Conservation (phyloP, 2,888 invertebrate species). For the Pseudolycoriella hygida region DNA sequence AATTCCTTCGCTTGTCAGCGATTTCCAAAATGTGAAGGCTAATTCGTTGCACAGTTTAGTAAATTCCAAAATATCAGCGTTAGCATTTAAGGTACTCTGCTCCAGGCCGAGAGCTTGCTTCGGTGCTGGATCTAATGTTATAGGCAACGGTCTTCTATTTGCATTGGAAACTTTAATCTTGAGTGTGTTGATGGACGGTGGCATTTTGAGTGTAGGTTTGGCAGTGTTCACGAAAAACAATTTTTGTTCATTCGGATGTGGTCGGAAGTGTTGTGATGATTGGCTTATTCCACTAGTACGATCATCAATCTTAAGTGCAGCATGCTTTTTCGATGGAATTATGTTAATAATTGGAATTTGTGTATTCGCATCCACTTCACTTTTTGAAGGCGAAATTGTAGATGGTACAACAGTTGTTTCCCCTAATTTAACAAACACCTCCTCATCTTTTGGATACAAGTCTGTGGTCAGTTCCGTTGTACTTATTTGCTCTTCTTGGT, state of each 20-base stretch:
- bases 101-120: conserved; percentile 52
- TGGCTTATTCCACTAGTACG: neutral
- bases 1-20: conserved; percentile 45
- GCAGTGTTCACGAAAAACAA: neutral
- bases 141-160: conserved; percentile 16
- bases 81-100: conserved; percentile 51
- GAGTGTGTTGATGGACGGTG: neutral
- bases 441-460: conserved; percentile 8
- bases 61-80: conserved; percentile 60
- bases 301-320: conserved; percentile 2
- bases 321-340: conserved; percentile 4
- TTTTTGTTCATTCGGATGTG: neutral
- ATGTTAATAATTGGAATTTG: neutral
- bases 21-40: conserved; percentile 67
- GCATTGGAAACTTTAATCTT: conserved; percentile 7
- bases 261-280: neutral
- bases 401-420: conserved; percentile 19
- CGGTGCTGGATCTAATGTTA: conserved; percentile 36
- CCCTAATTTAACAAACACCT: conserved; percentile 10
- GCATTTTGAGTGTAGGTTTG: neutral
- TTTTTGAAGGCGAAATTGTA: neutral
- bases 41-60: conserved; percentile 67
- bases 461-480: neutral
- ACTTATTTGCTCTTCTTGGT: neutral
- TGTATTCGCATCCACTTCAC: neutral